Conservation (phyloP, 2,888 invertebrate genomes). For the Merodon equestris region DNA sequence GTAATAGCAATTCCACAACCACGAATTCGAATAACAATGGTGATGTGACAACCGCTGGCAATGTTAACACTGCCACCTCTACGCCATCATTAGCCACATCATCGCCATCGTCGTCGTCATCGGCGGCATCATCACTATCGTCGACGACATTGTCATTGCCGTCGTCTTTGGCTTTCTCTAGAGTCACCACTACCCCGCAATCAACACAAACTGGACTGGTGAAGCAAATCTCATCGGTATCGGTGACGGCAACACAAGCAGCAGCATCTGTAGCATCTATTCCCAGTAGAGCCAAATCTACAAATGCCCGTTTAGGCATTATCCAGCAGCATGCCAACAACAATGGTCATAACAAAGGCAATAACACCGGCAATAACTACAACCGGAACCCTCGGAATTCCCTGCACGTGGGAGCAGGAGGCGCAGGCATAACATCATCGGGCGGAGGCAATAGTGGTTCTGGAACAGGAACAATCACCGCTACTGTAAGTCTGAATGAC, state of each 20-base stretch:
- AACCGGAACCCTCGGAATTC: conserved; percentile 69
- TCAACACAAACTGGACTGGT: conserved; percentile 63
- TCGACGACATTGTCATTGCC: conserved; percentile 40
- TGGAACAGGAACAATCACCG: conserved; percentile 44
- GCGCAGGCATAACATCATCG: too few species aligned
- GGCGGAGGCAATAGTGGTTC: conserved; percentile 51
- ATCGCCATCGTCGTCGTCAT: conserved; percentile 46
- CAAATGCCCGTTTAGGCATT: conserved; percentile 58
- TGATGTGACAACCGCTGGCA: conserved; percentile 65
- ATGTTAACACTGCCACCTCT: conserved; percentile 68
- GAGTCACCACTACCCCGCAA: conserved; percentile 64
- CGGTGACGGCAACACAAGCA: conserved; percentile 65
- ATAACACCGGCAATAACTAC: conserved; percentile 71
- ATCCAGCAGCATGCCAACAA: conserved; percentile 68
- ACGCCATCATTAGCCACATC: conserved; percentile 67
- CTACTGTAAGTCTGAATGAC: conserved; percentile 72
- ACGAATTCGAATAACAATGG: conserved; percentile 53
- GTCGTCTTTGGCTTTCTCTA: conserved; percentile 64
- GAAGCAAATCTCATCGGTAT: conserved; percentile 63
- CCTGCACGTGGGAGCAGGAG: conserved; percentile 46
- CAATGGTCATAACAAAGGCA: conserved; percentile 69
- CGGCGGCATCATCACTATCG: conserved; percentile 41
- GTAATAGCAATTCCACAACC: conserved; percentile 69
- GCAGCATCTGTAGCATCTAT: conserved; percentile 63
- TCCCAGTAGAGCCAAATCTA: conserved; percentile 66